phyloP scores from a whole-genome alignment of 2,113 vertebrate genomes.

The Willisornis vidua region DNA sequence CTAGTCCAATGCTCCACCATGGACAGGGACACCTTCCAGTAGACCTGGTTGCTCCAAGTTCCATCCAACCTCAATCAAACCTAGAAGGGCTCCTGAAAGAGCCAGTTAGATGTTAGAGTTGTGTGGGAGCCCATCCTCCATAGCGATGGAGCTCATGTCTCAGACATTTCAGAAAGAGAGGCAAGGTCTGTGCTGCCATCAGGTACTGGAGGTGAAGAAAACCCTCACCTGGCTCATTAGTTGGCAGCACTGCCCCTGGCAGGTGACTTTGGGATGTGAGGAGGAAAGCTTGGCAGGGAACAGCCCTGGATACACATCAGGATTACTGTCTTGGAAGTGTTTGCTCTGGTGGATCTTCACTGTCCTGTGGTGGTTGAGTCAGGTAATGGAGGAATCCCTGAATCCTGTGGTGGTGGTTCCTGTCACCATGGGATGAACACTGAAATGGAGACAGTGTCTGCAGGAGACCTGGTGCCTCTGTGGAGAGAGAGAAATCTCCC shows the following conservation, averaged over 20 bases:
- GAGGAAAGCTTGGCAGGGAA: neutral
- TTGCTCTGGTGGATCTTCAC: neutral
- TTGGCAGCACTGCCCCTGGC: neutral
- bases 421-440: accelerated
- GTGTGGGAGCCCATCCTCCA: accelerated
- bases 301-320: neutral
- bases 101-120: neutral
- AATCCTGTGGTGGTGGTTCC: accelerated
- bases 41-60: accelerated
- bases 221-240: neutral
- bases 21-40: neutral
- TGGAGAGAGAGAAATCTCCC: neutral
- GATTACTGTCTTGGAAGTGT: neutral
- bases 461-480: neutral
- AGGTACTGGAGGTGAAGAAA: neutral
- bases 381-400: neutral
- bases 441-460: accelerated
- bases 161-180: accelerated
- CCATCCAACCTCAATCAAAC: neutral
- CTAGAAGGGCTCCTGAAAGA: neutral
- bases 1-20: neutral
- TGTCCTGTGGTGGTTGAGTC: neutral
- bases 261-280: neutral
- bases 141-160: accelerated
- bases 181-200: neutral